Base-by-base conservation (phyloP, 2,797 vertebrate genomes). In the Peromyscus nudipes region DNA sequence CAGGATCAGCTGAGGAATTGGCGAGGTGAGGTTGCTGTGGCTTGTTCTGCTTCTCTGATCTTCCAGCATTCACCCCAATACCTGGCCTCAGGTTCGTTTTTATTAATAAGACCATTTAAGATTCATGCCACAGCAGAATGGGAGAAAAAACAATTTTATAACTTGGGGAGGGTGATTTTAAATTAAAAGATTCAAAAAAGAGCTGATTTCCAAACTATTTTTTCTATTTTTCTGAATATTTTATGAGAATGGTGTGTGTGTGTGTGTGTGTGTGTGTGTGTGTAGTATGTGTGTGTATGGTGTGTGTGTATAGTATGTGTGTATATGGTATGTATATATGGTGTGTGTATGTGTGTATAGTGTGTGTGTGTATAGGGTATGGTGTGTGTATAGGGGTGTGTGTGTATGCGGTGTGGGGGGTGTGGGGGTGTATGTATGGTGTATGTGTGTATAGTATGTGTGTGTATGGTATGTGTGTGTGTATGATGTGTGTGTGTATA, bases 61-160 rank as follows among this genome's bases (percentile, higher is more conserved):
- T 7, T 46, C 46, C 46, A 46, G 46, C 46, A 46, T 46, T 46
- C 46, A 46, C 46, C 6, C 46, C 6, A 46, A 46, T 46, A 46
- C 46, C 46, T 46, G 8, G 6, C 46, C 46, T 7, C 46, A 46
- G 46, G 46, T 46, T 46, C 46, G 6, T 46, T 46, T 46, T 46
- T 46, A 46, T 46, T 46, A 46, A 46, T 46, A 46, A 46, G 46
- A 46, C 46, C 46, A 46, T 46, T 46, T 46, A 46, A 46, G 46
- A 46, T 46, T 46, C 46, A 46, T 46, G 46, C 46, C 7, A 46
- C 46, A 46, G 8, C 6, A 46, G 46, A 46, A 62, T 37, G 52
- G 31, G 85, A 97, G 46, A 7, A 49, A 93, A 86, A 80, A 17
- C 43, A 34, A 94, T 67, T 31, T 55, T 93, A 31, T 94, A 75